Percentiles rank a stretch among this genome's conserved stretches.
These are phyloP conservation scores for Petrocephalus sullivani DNA, from an alignment of 2,797 vertebrate genomes.

Conservation along the genomic window DNA sequence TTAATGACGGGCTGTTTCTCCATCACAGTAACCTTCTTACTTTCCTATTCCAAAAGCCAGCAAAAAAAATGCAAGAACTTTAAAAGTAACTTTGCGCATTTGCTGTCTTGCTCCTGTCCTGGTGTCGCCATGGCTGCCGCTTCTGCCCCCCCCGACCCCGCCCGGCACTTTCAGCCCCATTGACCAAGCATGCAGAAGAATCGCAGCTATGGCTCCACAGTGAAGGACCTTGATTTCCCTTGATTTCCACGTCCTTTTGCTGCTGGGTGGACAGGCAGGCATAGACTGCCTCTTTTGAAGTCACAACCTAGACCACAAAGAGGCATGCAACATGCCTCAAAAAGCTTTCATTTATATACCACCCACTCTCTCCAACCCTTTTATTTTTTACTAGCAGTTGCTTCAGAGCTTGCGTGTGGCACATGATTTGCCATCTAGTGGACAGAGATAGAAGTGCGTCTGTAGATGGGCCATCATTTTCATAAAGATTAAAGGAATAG, in stretches of 20 bases:
- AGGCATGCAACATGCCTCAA: not conserved
- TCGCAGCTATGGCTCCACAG: slow-evolving; percentile 86
- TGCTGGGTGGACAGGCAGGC: slow-evolving; percentile 36
- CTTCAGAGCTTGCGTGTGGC: not conserved
- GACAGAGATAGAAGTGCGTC: not conserved
- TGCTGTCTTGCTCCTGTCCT: not conserved
- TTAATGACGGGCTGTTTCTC: not conserved
- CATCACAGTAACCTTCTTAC: not conserved
- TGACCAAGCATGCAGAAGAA: slow-evolving; percentile 98
- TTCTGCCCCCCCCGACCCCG: slow-evolving; percentile 20
- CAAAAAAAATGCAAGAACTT: not conserved
- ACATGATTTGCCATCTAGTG: not conserved
- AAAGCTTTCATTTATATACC: not conserved
- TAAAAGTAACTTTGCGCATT: not conserved
- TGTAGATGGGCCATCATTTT: not conserved
- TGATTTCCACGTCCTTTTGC: slow-evolving; percentile 46
- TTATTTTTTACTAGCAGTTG: not conserved
- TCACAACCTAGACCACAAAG: not conserved
- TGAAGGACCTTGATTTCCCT: slow-evolving; percentile 61
- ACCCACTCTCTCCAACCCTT: not conserved
- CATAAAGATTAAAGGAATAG: not conserved
- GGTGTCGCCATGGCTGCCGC: not conserved
- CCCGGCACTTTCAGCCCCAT: slow-evolving; percentile 66
- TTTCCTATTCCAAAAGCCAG: not conserved
- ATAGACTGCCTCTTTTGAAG: not conserved